Evolutionary conservation across 2,113 vertebrate species (phyloP).

Genomic region (Laticauda laticaudata): DNA sequence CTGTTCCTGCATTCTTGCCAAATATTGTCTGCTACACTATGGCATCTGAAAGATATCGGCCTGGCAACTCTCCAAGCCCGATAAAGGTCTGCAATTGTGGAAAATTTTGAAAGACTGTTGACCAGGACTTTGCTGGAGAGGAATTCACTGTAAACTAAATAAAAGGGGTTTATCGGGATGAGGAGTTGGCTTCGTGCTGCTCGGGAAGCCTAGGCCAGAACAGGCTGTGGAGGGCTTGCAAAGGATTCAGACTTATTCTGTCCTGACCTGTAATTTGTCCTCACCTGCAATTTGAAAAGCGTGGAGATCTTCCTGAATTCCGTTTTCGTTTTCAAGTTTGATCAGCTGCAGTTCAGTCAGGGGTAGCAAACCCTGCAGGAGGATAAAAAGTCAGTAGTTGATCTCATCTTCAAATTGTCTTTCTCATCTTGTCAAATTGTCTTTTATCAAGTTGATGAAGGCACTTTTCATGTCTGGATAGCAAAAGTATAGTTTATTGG

Average conservation of each 20-base stretch:
- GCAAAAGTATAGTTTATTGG: background rate
- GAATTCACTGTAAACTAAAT: no score
- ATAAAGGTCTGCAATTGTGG: no score
- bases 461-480: background rate
- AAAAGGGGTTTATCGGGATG: no score
- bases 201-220: no score
- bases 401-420: fast-evolving
- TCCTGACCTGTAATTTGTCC: conserved; percentile 80
- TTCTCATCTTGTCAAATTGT: fast-evolving
- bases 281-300: conserved; percentile 89
- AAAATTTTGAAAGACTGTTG: no score
- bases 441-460: background rate
- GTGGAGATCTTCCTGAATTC: conserved; percentile 69
- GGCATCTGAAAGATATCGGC: no score
- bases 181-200: no score
- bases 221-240: background rate
- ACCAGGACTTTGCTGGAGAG: no score
- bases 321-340: conserved; percentile 67
- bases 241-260: background rate
- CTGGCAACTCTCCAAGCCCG: no score
- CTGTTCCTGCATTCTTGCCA: no score
- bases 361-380: conserved; percentile 83
- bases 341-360: conserved; percentile 82
- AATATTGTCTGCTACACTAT: no score
- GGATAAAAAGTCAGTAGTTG: background rate